Evolutionary conservation across 2,113 vertebrate species (phyloP), one percentile per base, ranked within the genome.

Genomic region (Proteles cristata): DNA sequence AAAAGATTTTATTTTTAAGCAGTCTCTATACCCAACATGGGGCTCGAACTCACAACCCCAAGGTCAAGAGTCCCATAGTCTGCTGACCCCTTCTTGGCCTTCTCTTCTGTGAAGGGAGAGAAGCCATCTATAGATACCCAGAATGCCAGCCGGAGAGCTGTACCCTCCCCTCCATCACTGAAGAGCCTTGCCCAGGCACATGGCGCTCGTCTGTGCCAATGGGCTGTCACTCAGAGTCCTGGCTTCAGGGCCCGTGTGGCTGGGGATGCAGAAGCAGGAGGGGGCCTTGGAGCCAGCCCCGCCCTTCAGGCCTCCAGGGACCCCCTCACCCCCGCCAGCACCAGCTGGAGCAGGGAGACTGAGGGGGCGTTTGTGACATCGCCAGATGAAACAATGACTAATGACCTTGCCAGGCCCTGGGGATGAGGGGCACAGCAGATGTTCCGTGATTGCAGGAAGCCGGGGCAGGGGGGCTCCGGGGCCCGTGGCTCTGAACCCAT

Each of bases 401-500:
- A 53, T 15, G 26, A 39, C 65, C 31, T 31, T 11, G 23, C 48
- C 16, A 63, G 77, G 77, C 63, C 91, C n/a, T 0, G 28, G 86
- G 61, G 88, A 79, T 0, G 1, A 43, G 23, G 88, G 1, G 45
- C 8, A 1, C 1, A 3, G 66, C 77, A 90, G 94, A 33, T 28
- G 53, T 35, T 31, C 43, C 1, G 0, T 65, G 68, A 50, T 16
- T 0, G 43, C 35, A 88, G 92, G 82, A 58, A 69, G 26, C 15
- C 0, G 2, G 79, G 81, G 63, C 25, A 8, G 43, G 45, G 65
- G 15, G 5, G 73, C 31, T 45, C 28, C 0, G 0, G 74, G 69
- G 76, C 74, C 71, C 2, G 0, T 0, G 7, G 87, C 61, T 25
- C n/a, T 16, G 25, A 50, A 26, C 43, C 25, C 4, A 1, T 0